Evolutionary conservation across 2,888 invertebrate species (phyloP), one percentile per base, ranked within the genome.

Genomic region (Drosophila aldrichi): DNA sequence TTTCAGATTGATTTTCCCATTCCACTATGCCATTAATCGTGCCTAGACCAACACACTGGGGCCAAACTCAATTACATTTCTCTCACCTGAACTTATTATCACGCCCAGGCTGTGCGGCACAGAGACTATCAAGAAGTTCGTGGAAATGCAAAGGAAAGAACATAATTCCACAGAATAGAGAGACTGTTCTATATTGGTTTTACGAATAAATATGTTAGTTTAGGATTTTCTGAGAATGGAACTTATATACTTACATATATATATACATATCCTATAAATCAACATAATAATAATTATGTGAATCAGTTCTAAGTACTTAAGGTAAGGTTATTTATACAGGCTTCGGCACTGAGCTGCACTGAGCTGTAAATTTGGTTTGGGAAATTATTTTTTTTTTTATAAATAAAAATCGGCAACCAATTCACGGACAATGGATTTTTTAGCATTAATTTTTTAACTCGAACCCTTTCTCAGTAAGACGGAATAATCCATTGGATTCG

Each of bases 11-110:
- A 29, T 29, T 29, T 25, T 48, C 25, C 46, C 46, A 4, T 10
- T 10, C 25, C 25, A 2, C 10, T 10, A 5, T 25, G 3, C 2
- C 20, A 43, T 12, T 43, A 43, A 43, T 12, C 20, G 12, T 43
- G 43, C 14, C 14, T 41, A 41, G 12, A 10, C 10, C 18, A 41
- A 29, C 25, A 48, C 46, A n/a, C n/a, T 25, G 9, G n/a, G 10
- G 2, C 10, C n/a, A 3, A 48, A 29, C 25, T 48, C 25, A 48
- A 48, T 48, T 48, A 48, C n/a, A 48, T 48, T 48, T n/a, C 25
- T 29, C 25, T n/a, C 25, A 48, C 46, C 46, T 48, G 2, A 29
- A 48, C n/a, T 48, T 16, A 48, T 25, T 48, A 29, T n/a, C n/a
- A 25, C 10, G 22, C 12, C 22, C 44, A 44, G 44, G 6, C 22